Conservation (phyloP, 2,113 vertebrate genomes). For the Odontesthes bonariensis region DNA sequence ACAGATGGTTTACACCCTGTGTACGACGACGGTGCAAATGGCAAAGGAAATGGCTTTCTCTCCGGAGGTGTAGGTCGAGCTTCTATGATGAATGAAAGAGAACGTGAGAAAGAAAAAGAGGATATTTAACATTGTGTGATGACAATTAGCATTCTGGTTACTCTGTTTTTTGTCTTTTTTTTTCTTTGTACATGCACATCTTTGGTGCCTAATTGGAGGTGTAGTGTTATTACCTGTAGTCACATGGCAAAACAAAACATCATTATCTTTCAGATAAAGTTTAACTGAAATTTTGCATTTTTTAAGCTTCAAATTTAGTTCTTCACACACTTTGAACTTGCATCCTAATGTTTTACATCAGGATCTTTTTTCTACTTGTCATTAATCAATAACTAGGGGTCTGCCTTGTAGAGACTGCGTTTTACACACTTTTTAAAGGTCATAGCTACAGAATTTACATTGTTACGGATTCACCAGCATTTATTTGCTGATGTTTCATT, state of each 20-base stretch:
- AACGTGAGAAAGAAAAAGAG: background rate
- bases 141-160: background rate
- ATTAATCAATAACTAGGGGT: too few species aligned
- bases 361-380: background rate
- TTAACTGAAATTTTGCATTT: background rate
- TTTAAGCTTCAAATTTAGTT: background rate
- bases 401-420: background rate
- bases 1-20: slow-evolving; percentile 52
- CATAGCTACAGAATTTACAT: too few species aligned
- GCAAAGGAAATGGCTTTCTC: slow-evolving; percentile 51
- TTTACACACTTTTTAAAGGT: background rate
- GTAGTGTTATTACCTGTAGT: slow-evolving; percentile 2
- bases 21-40: slow-evolving; percentile 41
- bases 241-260: background rate
- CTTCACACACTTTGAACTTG: background rate
- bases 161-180: background rate
- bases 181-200: slow-evolving; percentile 1
- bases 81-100: slow-evolving; percentile 2
- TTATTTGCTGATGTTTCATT: slow-evolving; percentile 11
- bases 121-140: slow-evolving; percentile 1
- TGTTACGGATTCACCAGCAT: background rate
- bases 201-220: slow-evolving; percentile 9
- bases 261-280: background rate
- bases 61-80: slow-evolving; percentile 35
- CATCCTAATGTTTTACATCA: background rate